These are phyloP conservation scores for Stenopsyche tienmushanensis DNA, from an alignment of 1,140 invertebrate species.

Conservation along the genomic window DNA sequence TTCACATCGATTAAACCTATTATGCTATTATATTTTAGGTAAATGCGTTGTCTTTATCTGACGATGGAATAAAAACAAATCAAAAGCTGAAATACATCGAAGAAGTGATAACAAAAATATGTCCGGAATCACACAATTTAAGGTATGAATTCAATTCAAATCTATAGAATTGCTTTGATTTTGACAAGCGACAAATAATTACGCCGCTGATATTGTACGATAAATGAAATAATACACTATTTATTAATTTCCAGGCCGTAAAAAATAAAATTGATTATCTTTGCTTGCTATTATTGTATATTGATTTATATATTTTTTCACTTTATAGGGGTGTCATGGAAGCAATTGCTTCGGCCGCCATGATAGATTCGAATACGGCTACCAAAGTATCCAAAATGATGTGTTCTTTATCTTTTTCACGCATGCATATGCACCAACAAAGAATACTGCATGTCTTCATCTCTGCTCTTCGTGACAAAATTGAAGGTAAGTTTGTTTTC, in stretches of 20 bases:
- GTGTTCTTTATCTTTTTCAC: conserved; percentile 33
- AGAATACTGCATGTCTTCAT: conserved; percentile 34
- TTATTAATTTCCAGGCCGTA: neutral
- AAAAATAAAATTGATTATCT: neutral
- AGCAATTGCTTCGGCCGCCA: conserved; percentile 31
- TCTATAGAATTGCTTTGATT: too few species aligned
- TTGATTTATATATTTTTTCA: neutral
- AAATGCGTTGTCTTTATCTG: conserved; percentile 22
- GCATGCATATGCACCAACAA: conserved; percentile 24
- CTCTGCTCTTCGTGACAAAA: conserved; percentile 33
- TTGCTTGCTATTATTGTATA: neutral
- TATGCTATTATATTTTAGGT: conserved; percentile 24
- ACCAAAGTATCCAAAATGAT: conserved; percentile 28
- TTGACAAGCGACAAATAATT: too few species aligned
- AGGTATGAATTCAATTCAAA: conserved; percentile 26
- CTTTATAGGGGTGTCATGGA: conserved; percentile 32
- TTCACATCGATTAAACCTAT: conserved; percentile 1
- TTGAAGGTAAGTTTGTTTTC: conserved; percentile 30
- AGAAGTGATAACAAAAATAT: conserved; percentile 24
- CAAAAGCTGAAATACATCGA: conserved; percentile 38
- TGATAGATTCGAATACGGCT: conserved; percentile 24
- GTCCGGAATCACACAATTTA: conserved; percentile 29
- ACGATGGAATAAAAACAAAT: conserved; percentile 38
- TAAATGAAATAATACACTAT: neutral
- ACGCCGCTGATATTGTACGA: neutral